Evolutionary conservation across 2,888 invertebrate genomes (phyloP), one percentile per base, ranked within the genome.

Genomic region (Heterodera filipjevi): DNA sequence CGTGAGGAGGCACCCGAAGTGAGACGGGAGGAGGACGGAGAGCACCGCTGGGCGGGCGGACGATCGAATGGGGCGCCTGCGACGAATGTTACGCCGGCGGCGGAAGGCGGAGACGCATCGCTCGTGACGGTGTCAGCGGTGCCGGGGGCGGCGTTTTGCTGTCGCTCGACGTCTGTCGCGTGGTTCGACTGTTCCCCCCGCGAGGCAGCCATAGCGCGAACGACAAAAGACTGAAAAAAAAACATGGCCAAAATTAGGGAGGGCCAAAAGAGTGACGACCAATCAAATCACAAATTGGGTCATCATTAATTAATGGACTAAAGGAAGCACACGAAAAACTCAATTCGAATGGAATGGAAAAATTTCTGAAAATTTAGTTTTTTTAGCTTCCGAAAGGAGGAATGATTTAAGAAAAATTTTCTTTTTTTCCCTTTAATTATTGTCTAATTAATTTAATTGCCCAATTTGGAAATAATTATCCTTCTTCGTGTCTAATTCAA

Each of bases 171-270:
- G 33, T 68, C 68, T 8, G 33, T 22, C 68, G 68, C 68, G 68
- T 35, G 33, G 32, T 32, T 6, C 33, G 33, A 35, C 68, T 33
- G 5, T 68, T 68, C 68, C 68, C 33, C 53, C 3, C 46, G 19
- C 30, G 75, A 75, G 27, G 59, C 59, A 6, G 75, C 75, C 32
- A 75, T 75, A 33, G 75, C 75, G 10, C 68, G 66, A 12, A 49
- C 75, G 3, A 75, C 75, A 27, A 75, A 64, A 53, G 49, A 66
- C 75, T 75, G 75, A 27, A 33, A 33, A 59, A 59, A n/a, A n/a
- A n/a, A n/a, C n/a, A n/a, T n/a, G n/a, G n/a, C n/a, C n/a, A n/a
- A n/a, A n/a, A n/a, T n/a, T n/a, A n/a, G n/a, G n/a, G n/a, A n/a
- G n/a, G n/a, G n/a, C n/a, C n/a, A n/a, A n/a, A n/a, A n/a, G n/a